Evolutionary conservation across 1,140 invertebrate species (phyloP).

Genomic region (Battus philenor): DNA sequence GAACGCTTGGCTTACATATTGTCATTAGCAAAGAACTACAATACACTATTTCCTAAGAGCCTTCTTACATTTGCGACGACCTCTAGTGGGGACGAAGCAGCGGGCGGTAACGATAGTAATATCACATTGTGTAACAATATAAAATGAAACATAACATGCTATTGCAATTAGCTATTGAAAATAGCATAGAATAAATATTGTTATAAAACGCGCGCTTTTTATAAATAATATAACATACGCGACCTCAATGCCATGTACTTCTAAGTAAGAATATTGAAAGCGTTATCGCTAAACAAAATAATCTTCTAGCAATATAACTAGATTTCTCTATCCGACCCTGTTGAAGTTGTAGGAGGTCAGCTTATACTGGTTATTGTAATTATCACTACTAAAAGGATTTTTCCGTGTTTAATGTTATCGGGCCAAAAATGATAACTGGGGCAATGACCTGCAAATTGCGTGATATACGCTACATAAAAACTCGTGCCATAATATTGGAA

Average conservation of each 20-base stretch:
- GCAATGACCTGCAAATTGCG: conserved; percentile 54
- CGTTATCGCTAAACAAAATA: conserved; percentile 22
- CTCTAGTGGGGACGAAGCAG: conserved; percentile 15
- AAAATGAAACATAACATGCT: no score
- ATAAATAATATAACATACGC: no score
- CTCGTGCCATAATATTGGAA: conserved; percentile 6
- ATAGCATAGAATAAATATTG: no score
- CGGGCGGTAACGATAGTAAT: conserved; percentile 14
- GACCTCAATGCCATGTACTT: conserved; percentile 10
- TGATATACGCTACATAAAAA: conserved; percentile 37
- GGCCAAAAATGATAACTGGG: conserved; percentile 55
- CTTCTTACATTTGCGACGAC: conserved; percentile 31
- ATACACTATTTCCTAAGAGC: conserved; percentile 45
- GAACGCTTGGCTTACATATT: conserved; percentile 39
- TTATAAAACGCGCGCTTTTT: no score
- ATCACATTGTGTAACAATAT: conserved; percentile 11
- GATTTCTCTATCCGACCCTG: conserved; percentile 16
- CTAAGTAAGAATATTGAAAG: conserved; percentile 9
- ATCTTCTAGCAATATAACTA: conserved; percentile 15
- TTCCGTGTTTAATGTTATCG: conserved; percentile 64
- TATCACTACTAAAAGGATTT: conserved; percentile 58
- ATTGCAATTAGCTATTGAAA: no score
- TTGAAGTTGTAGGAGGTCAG: conserved; percentile 24
- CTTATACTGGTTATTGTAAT: conserved; percentile 33
- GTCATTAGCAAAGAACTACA: conserved; percentile 38